These are phyloP conservation scores for Scomber colias DNA, from an alignment of 2,113 vertebrate species.

Conservation along the genomic window DNA sequence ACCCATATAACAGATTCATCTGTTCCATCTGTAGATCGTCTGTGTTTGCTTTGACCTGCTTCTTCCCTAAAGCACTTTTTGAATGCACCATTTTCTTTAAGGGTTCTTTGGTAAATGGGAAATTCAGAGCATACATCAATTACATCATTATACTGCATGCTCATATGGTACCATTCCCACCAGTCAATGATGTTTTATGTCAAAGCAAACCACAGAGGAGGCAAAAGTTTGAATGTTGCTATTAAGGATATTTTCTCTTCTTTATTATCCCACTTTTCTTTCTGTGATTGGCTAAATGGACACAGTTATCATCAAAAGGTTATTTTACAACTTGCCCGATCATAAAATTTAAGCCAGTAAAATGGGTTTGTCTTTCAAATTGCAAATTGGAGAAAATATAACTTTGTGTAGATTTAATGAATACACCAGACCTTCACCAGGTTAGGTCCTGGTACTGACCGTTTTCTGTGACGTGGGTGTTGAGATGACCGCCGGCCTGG, in stretches of 20 bases:
- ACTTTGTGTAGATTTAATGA: too few relatives aligned
- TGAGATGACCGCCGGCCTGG: conserved; percentile 40
- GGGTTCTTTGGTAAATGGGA: background rate
- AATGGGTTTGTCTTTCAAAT: too few relatives aligned
- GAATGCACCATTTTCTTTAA: background rate
- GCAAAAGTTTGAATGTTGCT: background rate
- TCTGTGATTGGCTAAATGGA: too few relatives aligned
- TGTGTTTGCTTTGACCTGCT: too few relatives aligned
- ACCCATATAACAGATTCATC: background rate
- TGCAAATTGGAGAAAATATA: too few relatives aligned
- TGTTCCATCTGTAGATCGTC: background rate
- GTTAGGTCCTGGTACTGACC: conserved; percentile 68
- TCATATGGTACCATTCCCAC: background rate
- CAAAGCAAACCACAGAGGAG: background rate
- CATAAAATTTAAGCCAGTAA: too few relatives aligned
- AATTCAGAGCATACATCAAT: background rate
- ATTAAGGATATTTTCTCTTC: background rate
- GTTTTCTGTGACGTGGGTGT: conserved; percentile 65
- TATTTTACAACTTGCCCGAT: too few relatives aligned
- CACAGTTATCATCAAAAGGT: too few relatives aligned
- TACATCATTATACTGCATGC: too few relatives aligned
- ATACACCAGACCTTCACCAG: too few relatives aligned
- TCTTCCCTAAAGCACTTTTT: background rate
- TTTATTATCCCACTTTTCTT: too few relatives aligned
- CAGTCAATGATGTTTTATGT: background rate